These are phyloP conservation scores for Malthinus seriepunctatus DNA, from an alignment of 2,888 invertebrate species.

Conservation along the genomic window DNA sequence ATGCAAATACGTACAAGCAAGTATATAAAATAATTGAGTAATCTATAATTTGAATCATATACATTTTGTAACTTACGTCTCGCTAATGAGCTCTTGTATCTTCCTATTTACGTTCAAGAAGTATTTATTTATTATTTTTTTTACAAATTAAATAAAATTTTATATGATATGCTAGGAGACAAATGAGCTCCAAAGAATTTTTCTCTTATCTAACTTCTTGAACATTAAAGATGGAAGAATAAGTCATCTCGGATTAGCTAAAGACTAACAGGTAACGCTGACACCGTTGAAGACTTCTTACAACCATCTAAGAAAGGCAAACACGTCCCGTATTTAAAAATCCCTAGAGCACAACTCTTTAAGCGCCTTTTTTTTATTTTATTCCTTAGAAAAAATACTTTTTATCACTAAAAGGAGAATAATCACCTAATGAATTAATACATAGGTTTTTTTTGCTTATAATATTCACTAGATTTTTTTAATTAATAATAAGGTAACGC, in stretches of 20 bases:
- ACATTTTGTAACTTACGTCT: slow-evolving; percentile 55
- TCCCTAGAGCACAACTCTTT: slow-evolving; percentile 34
- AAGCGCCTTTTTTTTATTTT: slow-evolving; percentile 31
- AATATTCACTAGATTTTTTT: slow-evolving; percentile 19
- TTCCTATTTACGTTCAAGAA: slow-evolving; percentile 17
- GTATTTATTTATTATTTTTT: slow-evolving; percentile 9
- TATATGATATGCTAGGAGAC: slow-evolving; percentile 24
- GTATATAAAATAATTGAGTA: slow-evolving; percentile 57
- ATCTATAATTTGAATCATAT: slow-evolving; percentile 55
- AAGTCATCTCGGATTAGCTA: slow-evolving; percentile 31
- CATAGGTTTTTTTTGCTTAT: slow-evolving; percentile 19
- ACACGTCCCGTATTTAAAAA: slow-evolving; percentile 46
- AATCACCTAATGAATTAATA: slow-evolving; percentile 25
- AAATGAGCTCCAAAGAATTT: slow-evolving; percentile 16
- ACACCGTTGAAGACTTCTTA: slow-evolving; percentile 49
- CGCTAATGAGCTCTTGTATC: slow-evolving; percentile 19
- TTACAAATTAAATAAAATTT: slow-evolving; percentile 7
- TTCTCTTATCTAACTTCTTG: slow-evolving; percentile 6
- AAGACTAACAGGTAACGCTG: slow-evolving; percentile 49
- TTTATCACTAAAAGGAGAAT: slow-evolving; percentile 50
- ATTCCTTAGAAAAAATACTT: slow-evolving; percentile 48
- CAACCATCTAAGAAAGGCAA: slow-evolving; percentile 45
- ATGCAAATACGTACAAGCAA: slow-evolving; percentile 56
- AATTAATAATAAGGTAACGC: slow-evolving; percentile 16
- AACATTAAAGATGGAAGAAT: slow-evolving; percentile 15